Percentiles rank a stretch among this genome's conserved stretches.
phyloP scores from a whole-genome alignment of 2,797 vertebrate species.

The Sardinella longiceps region DNA sequence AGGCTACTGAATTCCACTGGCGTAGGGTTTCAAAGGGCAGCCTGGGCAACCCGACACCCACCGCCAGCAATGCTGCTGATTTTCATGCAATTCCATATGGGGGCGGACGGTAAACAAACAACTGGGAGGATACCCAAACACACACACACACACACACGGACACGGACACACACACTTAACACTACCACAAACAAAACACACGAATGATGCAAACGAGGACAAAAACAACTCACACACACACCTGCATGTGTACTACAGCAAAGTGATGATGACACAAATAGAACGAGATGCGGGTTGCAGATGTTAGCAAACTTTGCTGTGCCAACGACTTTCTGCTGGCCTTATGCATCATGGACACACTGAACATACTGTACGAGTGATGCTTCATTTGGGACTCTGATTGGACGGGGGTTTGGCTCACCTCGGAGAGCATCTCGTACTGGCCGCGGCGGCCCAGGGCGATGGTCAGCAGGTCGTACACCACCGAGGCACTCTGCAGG shows the following conservation, averaged over 20 bases:
- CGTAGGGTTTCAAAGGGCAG: neutral
- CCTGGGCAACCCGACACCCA: neutral
- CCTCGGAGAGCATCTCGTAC: constrained; percentile 99
- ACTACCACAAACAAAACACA: neutral
- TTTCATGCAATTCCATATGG: neutral
- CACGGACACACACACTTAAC: neutral
- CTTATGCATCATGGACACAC: neutral
- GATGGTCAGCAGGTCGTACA: constrained; percentile 95
- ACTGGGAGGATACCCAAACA: neutral
- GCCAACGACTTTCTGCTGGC: neutral
- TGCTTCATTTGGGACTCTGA: neutral
- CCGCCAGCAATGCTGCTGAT: neutral
- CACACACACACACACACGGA: neutral
- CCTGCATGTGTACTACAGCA: neutral
- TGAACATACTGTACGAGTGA: neutral
- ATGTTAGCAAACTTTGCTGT: too few species aligned
- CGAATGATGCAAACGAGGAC: neutral
- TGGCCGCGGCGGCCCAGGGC: constrained; percentile 96
- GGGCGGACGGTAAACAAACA: neutral
- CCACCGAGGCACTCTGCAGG: constrained; percentile 95
- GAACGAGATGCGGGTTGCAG: neutral
- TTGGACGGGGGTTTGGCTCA: constrained; percentile 63
- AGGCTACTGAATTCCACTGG: neutral
- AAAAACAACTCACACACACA: neutral
- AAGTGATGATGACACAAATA: too few species aligned